Conservation (phyloP, 1,140 invertebrate species). For the Drosophila tristis region DNA sequence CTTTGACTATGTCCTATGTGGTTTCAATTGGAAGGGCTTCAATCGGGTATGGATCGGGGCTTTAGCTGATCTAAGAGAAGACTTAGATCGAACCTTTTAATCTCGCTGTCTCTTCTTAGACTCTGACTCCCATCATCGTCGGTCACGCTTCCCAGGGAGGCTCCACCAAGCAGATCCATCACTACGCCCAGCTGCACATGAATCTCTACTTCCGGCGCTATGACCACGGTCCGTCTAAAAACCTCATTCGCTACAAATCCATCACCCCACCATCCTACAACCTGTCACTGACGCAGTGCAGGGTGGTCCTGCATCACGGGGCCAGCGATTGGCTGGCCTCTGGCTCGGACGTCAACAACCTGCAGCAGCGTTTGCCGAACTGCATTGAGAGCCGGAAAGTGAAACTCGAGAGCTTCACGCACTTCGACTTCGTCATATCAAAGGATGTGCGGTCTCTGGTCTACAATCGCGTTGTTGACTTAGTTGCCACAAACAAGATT, state of each 20-base stretch:
- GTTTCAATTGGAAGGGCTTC: conserved; percentile 54
- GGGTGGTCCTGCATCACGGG: conserved; percentile 45
- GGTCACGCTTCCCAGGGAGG: conserved; percentile 51
- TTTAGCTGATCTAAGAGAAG: neutral
- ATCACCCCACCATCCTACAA: conserved; percentile 33
- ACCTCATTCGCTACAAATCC: conserved; percentile 11
- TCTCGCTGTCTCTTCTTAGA: conserved; percentile 10
- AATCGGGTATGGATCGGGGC: conserved; percentile 26
- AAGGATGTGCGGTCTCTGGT: conserved; percentile 30
- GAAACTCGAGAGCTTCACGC: conserved; percentile 14
- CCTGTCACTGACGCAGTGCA: conserved; percentile 12
- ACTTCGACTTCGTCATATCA: conserved; percentile 54
- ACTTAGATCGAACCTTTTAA: neutral
- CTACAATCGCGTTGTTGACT: conserved; percentile 25
- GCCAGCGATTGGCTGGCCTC: conserved; percentile 42
- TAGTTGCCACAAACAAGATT: neutral
- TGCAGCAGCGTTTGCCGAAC: conserved; percentile 30
- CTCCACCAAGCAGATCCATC: conserved; percentile 40
- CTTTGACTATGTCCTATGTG: conserved; percentile 56
- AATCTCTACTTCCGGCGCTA: conserved; percentile 17
- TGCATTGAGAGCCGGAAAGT: conserved; percentile 29
- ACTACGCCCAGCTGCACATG: conserved; percentile 49
- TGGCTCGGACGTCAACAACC: conserved; percentile 14
- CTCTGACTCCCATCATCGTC: conserved; percentile 37
- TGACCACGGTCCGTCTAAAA: conserved; percentile 29